Percentiles rank a stretch among this genome's conserved stretches.
Conservation (phyloP, 2,888 invertebrate species). For the Leptinotarsa juncta region DNA sequence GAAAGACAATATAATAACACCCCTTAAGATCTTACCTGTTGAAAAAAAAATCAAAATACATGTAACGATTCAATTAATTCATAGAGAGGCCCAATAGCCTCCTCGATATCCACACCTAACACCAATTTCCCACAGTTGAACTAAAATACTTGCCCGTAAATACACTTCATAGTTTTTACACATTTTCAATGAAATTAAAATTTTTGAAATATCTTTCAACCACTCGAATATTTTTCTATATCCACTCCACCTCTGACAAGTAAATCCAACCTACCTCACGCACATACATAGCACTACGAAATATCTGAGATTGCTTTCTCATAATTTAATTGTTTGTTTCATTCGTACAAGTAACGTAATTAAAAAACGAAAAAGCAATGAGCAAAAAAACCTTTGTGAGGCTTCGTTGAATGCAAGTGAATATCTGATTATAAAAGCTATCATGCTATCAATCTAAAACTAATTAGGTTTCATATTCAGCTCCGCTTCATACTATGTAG, state of each 20-base stretch:
- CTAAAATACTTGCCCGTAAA: too few species aligned
- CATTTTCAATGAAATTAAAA: too few species aligned
- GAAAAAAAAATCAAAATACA: too few species aligned
- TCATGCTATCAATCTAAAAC: conserved; percentile 53
- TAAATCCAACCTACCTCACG: neutral
- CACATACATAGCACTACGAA: neutral
- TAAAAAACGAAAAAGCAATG: conserved; percentile 32
- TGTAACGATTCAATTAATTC: too few species aligned
- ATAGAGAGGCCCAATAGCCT: too few species aligned
- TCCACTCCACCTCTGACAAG: neutral
- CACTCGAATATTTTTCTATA: too few species aligned
- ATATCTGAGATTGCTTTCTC: conserved; percentile 18
- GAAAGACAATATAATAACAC: too few species aligned
- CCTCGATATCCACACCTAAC: too few species aligned
- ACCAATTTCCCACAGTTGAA: too few species aligned
- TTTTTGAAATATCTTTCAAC: too few species aligned
- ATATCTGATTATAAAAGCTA: conserved; percentile 46
- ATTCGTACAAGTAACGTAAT: conserved; percentile 36
- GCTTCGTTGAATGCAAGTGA: conserved; percentile 42
- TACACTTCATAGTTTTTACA: too few species aligned
- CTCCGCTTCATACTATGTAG: conserved; percentile 48
- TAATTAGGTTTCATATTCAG: conserved; percentile 54
- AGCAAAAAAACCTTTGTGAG: conserved; percentile 39
- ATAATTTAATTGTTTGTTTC: conserved; percentile 25
- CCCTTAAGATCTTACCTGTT: too few species aligned